A percentile compares a stretch with the other conserved stretches of the same genome.
These are phyloP conservation scores for Oreochromis tanganicae DNA, from an alignment of 2,113 vertebrate species.

Conservation along the genomic window DNA sequence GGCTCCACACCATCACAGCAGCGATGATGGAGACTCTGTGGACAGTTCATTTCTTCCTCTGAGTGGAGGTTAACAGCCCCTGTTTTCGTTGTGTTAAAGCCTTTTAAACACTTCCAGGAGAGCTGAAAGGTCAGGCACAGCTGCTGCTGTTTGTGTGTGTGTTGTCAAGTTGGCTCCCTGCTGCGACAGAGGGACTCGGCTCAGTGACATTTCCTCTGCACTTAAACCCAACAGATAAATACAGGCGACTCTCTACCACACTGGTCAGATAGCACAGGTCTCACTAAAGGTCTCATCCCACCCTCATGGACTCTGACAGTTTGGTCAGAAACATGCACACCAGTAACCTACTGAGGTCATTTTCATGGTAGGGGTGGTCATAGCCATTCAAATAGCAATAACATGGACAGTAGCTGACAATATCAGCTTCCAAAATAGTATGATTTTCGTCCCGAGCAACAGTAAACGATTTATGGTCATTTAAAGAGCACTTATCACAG, in stretches of 20 bases:
- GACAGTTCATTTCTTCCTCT: not conserved
- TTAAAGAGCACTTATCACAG: no score
- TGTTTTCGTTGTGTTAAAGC: constrained; percentile 13
- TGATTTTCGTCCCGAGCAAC: not conserved
- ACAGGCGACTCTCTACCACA: constrained; percentile 11
- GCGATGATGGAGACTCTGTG: not conserved
- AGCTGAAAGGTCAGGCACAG: constrained; percentile 32
- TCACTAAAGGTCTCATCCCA: not conserved
- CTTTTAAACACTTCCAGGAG: constrained; percentile 30
- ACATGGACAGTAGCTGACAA: not conserved
- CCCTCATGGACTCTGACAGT: not conserved
- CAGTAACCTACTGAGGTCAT: not conserved
- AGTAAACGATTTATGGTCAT: not conserved
- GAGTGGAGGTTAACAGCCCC: constrained; percentile 11
- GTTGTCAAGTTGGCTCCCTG: not conserved
- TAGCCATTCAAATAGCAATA: not conserved
- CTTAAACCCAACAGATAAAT: constrained; percentile 38
- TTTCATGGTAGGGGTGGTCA: not conserved
- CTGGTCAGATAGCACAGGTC: not conserved
- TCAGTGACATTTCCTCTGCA: constrained; percentile 30
- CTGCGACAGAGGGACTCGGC: not conserved
- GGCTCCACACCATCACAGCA: not conserved
- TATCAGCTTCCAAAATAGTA: not conserved
- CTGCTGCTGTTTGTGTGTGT: not conserved
- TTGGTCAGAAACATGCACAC: not conserved